Percentiles rank a stretch among this genome's conserved stretches.
Conservation (phyloP, 2,113 vertebrate genomes). For the Shinisaurus crocodilurus region DNA sequence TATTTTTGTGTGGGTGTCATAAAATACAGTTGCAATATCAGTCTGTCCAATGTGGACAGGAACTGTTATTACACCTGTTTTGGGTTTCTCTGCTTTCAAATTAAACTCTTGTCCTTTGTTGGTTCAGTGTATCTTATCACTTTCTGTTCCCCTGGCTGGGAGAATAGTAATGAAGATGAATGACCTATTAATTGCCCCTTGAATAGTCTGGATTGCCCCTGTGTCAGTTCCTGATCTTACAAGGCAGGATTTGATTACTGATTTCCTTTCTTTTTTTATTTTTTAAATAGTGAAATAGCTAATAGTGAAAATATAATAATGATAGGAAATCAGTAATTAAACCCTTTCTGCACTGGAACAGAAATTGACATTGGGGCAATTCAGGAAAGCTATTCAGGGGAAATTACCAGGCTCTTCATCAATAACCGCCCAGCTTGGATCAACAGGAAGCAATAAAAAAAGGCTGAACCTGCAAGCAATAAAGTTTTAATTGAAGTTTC, state of each 20-base stretch:
- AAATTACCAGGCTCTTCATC: neutral
- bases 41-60: neutral
- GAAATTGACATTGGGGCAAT: neutral
- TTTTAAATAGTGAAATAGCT: neutral
- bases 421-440: neutral
- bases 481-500: neutral
- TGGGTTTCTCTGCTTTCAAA: neutral
- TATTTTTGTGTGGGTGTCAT: neutral
- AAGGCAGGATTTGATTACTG: neutral
- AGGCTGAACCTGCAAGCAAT: neutral
- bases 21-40: neutral
- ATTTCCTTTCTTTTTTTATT: neutral
- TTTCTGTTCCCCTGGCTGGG: neutral
- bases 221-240: neutral
- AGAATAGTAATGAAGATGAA: neutral
- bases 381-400: neutral
- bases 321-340: neutral
- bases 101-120: neutral
- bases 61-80: neutral
- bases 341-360: neutral
- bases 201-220: neutral
- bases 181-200: too few species aligned
- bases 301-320: neutral
- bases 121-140: neutral
- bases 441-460: neutral